A percentile compares a stretch with the other conserved stretches of the same genome.
phyloP scores from a whole-genome alignment of 2,113 vertebrate genomes.

The Poicephalus gulielmi region DNA sequence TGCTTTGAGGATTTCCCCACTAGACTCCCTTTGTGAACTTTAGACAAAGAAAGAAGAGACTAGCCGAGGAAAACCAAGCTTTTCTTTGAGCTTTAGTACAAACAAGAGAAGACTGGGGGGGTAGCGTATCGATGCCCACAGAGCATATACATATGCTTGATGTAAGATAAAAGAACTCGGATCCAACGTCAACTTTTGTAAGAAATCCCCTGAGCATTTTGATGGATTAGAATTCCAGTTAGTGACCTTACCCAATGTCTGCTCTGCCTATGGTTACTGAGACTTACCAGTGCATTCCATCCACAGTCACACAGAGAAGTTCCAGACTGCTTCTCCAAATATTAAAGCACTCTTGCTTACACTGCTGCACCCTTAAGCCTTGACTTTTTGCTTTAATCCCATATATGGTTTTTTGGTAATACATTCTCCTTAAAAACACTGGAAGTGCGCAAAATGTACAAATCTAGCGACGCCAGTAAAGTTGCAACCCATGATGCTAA shows the following conservation, averaged over 20 bases:
- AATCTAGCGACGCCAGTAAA: background rate
- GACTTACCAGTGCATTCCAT: background rate
- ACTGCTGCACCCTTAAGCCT: background rate
- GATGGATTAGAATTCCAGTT: background rate
- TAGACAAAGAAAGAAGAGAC: background rate
- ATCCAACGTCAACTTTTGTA: background rate
- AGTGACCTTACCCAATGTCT: background rate
- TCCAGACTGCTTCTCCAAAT: background rate
- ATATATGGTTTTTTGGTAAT: background rate
- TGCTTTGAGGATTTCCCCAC: background rate
- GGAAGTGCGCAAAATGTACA: background rate
- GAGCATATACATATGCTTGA: background rate
- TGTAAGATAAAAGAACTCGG: background rate
- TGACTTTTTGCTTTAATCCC: background rate
- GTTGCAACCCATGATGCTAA: background rate
- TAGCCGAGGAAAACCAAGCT: background rate
- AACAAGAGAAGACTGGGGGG: background rate
- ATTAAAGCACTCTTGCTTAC: background rate
- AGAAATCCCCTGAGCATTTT: background rate
- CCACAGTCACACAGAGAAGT: background rate
- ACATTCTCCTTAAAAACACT: background rate
- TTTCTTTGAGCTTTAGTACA: background rate
- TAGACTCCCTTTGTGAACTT: background rate
- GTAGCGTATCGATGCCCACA: rapidly evolving
- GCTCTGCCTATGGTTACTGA: background rate